phyloP scores from a whole-genome alignment of 2,113 vertebrate genomes.

The Microcebus jonahi region DNA sequence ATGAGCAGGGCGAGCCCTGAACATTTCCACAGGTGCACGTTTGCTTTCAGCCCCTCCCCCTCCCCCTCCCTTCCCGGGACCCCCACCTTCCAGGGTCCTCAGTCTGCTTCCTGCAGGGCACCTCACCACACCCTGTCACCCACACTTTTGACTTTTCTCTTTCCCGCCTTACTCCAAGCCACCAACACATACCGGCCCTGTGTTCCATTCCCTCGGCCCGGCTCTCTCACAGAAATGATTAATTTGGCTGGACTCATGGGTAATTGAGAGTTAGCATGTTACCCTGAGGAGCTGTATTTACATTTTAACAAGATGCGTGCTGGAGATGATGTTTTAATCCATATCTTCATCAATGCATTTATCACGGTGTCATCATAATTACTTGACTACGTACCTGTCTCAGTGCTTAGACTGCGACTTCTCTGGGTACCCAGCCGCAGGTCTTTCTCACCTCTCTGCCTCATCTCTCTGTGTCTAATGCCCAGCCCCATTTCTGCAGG shows the following conservation, averaged over 20 bases:
- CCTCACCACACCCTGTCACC: too few relatives aligned
- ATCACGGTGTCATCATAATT: neutral
- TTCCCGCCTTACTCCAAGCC: neutral
- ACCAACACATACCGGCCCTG: neutral
- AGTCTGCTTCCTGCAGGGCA: neutral
- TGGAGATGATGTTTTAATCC: neutral
- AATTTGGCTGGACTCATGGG: accelerated
- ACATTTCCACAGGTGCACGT: too few relatives aligned
- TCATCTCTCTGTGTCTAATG: neutral
- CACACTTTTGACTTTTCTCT: neutral
- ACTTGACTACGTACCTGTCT: neutral
- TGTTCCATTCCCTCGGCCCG: neutral
- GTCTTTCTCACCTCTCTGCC: neutral
- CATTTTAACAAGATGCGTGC: neutral
- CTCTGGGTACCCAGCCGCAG: neutral
- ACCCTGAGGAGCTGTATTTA: neutral
- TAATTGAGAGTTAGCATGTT: neutral
- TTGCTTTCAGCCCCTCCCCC: neutral
- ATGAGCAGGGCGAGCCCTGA: neutral
- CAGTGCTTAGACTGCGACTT: neutral
- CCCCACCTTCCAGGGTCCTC: neutral
- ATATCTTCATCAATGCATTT: neutral
- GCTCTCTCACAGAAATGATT: neutral
- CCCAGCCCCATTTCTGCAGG: neutral
- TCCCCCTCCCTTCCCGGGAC: accelerated